Conservation (phyloP, 2,888 invertebrate species). For the Ichneumon xanthorius region DNA sequence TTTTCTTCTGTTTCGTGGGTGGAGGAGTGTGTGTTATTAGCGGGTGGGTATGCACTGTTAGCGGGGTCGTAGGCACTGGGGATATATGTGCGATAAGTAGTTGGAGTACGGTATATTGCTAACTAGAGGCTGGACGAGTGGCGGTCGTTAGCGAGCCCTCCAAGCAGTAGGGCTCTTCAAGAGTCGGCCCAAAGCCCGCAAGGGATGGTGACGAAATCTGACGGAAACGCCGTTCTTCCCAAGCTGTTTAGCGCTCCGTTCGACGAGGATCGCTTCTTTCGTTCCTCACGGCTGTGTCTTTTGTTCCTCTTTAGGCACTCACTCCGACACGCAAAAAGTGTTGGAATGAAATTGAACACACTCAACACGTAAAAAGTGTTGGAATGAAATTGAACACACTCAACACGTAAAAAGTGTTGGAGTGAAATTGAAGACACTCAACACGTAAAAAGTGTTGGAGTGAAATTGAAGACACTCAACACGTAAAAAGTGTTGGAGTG, state of each 20-base stretch:
- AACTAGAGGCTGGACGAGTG: slow-evolving; percentile 12
- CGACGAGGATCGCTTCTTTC: not conserved
- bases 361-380: no score
- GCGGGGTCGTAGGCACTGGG: not conserved
- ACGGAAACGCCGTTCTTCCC: slow-evolving; percentile 7
- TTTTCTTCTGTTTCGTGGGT: not conserved
- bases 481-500: no score
- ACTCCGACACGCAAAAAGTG: no score
- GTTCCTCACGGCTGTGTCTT: not conserved
- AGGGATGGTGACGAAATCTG: slow-evolving; percentile 30
- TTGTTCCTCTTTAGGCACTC: not conserved
- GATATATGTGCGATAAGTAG: slow-evolving; percentile 9
- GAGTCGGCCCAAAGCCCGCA: slow-evolving; percentile 4
- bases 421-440: no score
- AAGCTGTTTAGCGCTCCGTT: not conserved
- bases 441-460: no score
- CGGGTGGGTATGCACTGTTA: not conserved
- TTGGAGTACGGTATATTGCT: not conserved
- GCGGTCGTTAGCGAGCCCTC: slow-evolving; percentile 39
- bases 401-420: no score
- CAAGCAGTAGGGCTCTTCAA: slow-evolving; percentile 5
- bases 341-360: no score
- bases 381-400: no score
- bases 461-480: no score
- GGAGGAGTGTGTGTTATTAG: not conserved